A percentile compares a stretch with the other conserved stretches of the same genome.
phyloP scores from a whole-genome alignment of 2,113 vertebrate species.

The Synchiropus splendidus region DNA sequence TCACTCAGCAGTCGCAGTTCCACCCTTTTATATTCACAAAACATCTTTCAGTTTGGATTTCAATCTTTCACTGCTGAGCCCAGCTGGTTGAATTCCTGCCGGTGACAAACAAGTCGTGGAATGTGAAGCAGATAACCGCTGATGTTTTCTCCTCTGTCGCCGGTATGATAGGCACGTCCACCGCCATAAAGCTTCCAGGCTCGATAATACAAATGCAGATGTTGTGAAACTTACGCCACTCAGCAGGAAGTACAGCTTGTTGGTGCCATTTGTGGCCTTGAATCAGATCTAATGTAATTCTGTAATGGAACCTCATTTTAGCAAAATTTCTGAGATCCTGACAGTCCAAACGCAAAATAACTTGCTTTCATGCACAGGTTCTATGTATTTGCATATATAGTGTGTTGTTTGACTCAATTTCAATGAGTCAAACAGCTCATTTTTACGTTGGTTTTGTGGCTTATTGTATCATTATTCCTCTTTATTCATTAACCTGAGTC shows the following conservation, averaged over 20 bases:
- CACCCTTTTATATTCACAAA: neutral
- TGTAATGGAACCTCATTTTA: slow-evolving; percentile 1
- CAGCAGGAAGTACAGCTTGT: neutral
- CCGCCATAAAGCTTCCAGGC: neutral
- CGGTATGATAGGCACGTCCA: slow-evolving; percentile 21
- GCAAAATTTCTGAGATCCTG: neutral
- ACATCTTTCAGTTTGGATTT: neutral
- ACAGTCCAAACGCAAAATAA: no score
- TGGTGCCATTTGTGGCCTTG: neutral
- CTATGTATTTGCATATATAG: no score
- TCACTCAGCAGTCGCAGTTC: neutral
- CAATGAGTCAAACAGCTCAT: no score
- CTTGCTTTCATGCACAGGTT: no score
- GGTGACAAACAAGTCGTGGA: slow-evolving; percentile 10
- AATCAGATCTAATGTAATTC: neutral
- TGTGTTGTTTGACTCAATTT: no score
- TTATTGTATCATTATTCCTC: no score
- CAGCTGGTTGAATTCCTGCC: slow-evolving; percentile 1
- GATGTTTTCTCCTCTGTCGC: neutral
- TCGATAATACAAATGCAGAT: neutral
- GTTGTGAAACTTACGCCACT: neutral
- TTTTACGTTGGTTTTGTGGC: no score
- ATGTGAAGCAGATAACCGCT: slow-evolving; percentile 19
- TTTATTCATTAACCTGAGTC: no score
- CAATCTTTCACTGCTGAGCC: slow-evolving; percentile 3